These are phyloP conservation scores for Channa maculata DNA, from an alignment of 2,113 vertebrate genomes.

Conservation along the genomic window DNA sequence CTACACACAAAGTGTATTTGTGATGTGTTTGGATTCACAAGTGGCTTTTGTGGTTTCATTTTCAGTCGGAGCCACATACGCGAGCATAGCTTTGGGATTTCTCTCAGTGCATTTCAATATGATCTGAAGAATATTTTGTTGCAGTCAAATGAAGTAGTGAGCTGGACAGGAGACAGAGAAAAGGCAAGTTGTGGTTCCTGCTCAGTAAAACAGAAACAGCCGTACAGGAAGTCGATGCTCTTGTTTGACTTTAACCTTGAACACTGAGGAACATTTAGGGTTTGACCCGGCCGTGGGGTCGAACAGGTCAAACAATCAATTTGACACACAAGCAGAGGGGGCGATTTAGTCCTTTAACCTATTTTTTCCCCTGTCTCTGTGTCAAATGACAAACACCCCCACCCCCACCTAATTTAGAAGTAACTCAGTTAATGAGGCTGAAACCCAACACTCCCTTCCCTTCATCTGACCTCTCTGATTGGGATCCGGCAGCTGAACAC, in stretches of 20 bases:
- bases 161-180: too few species aligned
- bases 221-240: background rate
- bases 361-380: background rate
- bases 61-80: too few species aligned
- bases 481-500: slow-evolving; percentile 41
- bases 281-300: slow-evolving; percentile 31
- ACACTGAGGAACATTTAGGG: slow-evolving; percentile 36
- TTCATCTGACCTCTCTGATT: background rate
- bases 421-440: slow-evolving; percentile 38
- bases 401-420: slow-evolving; percentile 39
- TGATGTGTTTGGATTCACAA: too few species aligned
- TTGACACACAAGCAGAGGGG: slow-evolving; percentile 37
- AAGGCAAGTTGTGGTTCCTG: too few species aligned
- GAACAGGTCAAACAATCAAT: slow-evolving; percentile 60
- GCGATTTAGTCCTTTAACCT: slow-evolving; percentile 21
- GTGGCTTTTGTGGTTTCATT: too few species aligned
- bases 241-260: slow-evolving; percentile 56
- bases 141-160: too few species aligned
- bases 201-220: background rate
- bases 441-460: slow-evolving; percentile 37
- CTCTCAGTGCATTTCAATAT: too few species aligned
- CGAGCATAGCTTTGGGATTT: too few species aligned
- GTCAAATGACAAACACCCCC: too few species aligned
- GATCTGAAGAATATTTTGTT: too few species aligned
- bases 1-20: too few species aligned